Percentiles rank a stretch among this genome's conserved stretches.
phyloP scores from a whole-genome alignment of 2,113 vertebrate genomes.

The Mesoclemmys tuberculata region DNA sequence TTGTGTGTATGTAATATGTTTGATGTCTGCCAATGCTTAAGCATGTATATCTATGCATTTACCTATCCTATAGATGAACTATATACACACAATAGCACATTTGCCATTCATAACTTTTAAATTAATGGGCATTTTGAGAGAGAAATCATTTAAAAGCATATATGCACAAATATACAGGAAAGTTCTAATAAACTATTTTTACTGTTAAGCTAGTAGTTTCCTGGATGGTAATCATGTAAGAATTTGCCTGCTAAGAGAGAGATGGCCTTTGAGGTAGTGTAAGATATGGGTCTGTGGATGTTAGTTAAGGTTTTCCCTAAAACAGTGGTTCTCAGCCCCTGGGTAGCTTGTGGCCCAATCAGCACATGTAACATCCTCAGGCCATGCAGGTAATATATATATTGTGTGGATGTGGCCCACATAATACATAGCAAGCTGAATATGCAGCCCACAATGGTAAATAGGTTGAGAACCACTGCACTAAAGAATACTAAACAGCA shows the following conservation, averaged over 20 bases:
- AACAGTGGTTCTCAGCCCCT: no score
- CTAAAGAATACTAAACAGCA: background rate
- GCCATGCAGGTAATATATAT: no score
- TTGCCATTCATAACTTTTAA: background rate
- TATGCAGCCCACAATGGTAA: no score
- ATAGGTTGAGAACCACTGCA: no score
- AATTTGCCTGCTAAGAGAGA: background rate
- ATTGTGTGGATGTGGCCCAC: no score
- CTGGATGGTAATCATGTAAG: background rate
- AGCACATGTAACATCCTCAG: no score
- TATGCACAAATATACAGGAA: background rate
- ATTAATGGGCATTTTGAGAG: slow-evolving; percentile 12
- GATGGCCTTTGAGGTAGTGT: slow-evolving; percentile 4
- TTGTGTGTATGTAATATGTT: background rate
- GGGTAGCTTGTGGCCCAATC: no score
- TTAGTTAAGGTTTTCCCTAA: background rate
- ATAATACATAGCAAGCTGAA: no score
- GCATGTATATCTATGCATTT: background rate
- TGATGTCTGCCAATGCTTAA: background rate
- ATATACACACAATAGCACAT: background rate
- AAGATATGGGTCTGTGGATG: background rate
- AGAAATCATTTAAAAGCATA: slow-evolving; percentile 1
- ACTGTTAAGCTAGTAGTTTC: slow-evolving; percentile 23
- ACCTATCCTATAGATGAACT: background rate
- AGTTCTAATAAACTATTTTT: background rate